Evolutionary conservation across 1,140 invertebrate species (phyloP).

Genomic region (Euwallacea similis): DNA sequence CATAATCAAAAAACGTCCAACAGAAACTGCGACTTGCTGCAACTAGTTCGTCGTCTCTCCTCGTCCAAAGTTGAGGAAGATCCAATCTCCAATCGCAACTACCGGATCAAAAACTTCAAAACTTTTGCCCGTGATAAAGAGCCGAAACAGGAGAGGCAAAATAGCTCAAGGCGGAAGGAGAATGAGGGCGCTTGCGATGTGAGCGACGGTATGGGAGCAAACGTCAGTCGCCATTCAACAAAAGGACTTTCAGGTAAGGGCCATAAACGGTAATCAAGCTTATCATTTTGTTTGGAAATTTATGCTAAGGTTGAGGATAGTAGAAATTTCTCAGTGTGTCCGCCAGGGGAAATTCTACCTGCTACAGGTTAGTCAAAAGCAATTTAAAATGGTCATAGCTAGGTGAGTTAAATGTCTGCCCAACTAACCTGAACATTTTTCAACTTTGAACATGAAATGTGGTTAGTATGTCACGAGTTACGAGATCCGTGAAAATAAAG

Average conservation of each 20-base stretch:
- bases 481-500: too few species aligned
- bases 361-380: too few species aligned
- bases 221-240: constrained; percentile 70
- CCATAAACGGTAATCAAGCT: not conserved
- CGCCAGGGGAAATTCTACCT: too few species aligned
- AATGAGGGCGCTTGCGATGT: constrained; percentile 32
- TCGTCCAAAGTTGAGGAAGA: constrained; percentile 17
- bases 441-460: too few species aligned
- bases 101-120: not conserved
- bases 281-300: not conserved
- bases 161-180: not conserved
- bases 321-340: not conserved
- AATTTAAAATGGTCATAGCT: too few species aligned
- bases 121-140: not conserved
- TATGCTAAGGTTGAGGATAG: not conserved
- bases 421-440: too few species aligned
- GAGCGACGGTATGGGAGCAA: constrained; percentile 65
- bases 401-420: too few species aligned
- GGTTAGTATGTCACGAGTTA: too few species aligned
- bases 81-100: not conserved
- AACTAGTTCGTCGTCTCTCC: constrained; percentile 42
- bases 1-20: constrained; percentile 9
- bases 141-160: not conserved
- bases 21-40: constrained; percentile 36
- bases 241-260: constrained; percentile 63